These are phyloP conservation scores for Aphidius gifuensis DNA, from an alignment of 1,140 invertebrate species.

Conservation along the genomic window DNA sequence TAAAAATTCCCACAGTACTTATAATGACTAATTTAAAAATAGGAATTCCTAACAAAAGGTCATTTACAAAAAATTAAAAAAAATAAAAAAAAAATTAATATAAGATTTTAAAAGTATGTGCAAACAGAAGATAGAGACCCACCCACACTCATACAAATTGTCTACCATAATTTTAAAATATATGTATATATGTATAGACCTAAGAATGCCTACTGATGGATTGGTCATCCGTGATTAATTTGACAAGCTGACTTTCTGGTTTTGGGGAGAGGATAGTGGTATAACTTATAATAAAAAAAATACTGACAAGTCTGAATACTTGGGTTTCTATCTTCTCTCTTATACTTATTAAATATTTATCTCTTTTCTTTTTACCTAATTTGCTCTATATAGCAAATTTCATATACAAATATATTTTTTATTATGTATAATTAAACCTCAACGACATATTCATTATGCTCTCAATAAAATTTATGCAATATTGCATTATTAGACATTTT, in stretches of 20 bases:
- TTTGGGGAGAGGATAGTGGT: slow-evolving; percentile 43
- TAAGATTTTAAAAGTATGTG: too few relatives aligned
- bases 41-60: too few relatives aligned
- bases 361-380: slow-evolving; percentile 1
- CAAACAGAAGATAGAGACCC: too few relatives aligned
- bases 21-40: too few relatives aligned
- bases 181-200: slow-evolving; percentile 25
- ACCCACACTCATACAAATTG: slow-evolving; percentile 50
- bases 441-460: too few relatives aligned
- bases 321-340: slow-evolving; percentile 27
- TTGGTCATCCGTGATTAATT: slow-evolving; percentile 59
- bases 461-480: too few relatives aligned
- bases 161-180: slow-evolving; percentile 53
- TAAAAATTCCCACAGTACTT: too few relatives aligned
- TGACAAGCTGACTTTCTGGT: slow-evolving; percentile 58
- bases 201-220: slow-evolving; percentile 56
- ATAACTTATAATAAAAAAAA: slow-evolving; percentile 5
- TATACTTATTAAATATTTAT: slow-evolving; percentile 2
- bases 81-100: too few relatives aligned
- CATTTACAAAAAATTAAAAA: too few relatives aligned
- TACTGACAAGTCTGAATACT: slow-evolving; percentile 47
- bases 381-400: neutral
- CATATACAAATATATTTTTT: neutral
- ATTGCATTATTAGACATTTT: too few relatives aligned
- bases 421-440: neutral